phyloP scores from a whole-genome alignment of 2,888 invertebrate species.

The Choristoneura rosaceana region DNA sequence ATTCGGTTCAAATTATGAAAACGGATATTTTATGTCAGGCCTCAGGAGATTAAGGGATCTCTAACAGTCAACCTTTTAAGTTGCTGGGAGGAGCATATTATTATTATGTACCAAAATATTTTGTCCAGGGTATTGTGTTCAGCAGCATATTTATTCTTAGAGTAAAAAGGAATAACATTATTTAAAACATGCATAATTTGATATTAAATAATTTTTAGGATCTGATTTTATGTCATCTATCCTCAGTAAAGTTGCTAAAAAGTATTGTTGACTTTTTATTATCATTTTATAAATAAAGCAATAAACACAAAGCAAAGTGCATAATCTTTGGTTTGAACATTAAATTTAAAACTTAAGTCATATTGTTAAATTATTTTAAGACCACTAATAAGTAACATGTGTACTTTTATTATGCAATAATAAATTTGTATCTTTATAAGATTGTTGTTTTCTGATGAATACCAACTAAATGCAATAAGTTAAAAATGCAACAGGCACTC shows the following conservation, averaged over 20 bases:
- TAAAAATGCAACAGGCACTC: not conserved
- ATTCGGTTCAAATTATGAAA: too few relatives aligned
- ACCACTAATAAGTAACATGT: not conserved
- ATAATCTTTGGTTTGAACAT: slow-evolving; percentile 23
- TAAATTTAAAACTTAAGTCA: slow-evolving; percentile 1
- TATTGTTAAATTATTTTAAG: slow-evolving; percentile 16
- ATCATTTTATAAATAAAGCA: not conserved
- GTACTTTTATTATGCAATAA: slow-evolving; percentile 20
- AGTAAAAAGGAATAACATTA: not conserved
- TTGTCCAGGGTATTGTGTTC: not conserved
- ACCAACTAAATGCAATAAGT: not conserved
- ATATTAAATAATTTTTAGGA: not conserved
- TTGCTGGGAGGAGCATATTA: too few relatives aligned
- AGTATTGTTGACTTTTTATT: not conserved
- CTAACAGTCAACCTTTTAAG: too few relatives aligned
- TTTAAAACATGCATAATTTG: not conserved
- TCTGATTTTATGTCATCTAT: not conserved
- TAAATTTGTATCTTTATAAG: slow-evolving; percentile 34
- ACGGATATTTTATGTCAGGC: too few relatives aligned
- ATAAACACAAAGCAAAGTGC: not conserved
- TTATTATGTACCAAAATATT: not conserved
- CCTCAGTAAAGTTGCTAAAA: not conserved
- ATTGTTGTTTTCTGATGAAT: slow-evolving; percentile 2
- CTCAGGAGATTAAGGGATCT: not conserved
- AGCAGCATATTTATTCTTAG: not conserved